Evolutionary conservation across 2,113 vertebrate species (phyloP), one percentile per base, ranked within the genome.

Genomic region (Antigone vipio): DNA sequence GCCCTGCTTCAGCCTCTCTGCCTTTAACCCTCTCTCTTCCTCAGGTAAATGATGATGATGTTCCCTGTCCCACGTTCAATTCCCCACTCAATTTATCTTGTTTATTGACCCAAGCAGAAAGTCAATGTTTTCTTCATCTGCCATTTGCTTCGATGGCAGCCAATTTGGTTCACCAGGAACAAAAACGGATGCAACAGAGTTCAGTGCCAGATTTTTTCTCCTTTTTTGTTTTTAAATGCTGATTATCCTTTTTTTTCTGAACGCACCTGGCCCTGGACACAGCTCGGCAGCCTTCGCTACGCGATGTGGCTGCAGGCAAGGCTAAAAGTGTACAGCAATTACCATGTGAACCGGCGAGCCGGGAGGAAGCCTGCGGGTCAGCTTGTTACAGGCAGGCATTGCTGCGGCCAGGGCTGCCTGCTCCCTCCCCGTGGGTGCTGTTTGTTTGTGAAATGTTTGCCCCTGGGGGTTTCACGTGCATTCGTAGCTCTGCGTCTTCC

Each of bases 101-200:
- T 93, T 97, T 98, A 98, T 97, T 97, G 97, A 97, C 88, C 90
- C 76, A 69, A 98, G 90, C 97, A 98, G 95, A 96, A 98, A 97
- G 97, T 98, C 98, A 97, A 94, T 98, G 67, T 62, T 88, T 92
- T 97, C 95, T 96, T 98, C 96, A 97, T 98, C 97, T 97, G 94
- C 96, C 79, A 77, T 98, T 97, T 96, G 85, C 91, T 94, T 95
- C 15, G 26, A 96, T 95, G 94, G 71, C 78, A 89, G 81, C 60
- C 83, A 92, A 20, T 93, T 91, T 92, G 87, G 96, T 89, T 95
- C 85, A 72, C 45, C 59, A 4, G 19, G 79, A 95, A 66, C 68
- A 86, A 52, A 47, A 69, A 32, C 5, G 20, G 81, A 64, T 50
- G 75, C 76, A 81, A 45, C 21, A 52, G 84, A 69, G 59, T 76